These are phyloP conservation scores for Ptilonorhynchus violaceus DNA, from an alignment of 2,113 vertebrate species.

Conservation along the genomic window DNA sequence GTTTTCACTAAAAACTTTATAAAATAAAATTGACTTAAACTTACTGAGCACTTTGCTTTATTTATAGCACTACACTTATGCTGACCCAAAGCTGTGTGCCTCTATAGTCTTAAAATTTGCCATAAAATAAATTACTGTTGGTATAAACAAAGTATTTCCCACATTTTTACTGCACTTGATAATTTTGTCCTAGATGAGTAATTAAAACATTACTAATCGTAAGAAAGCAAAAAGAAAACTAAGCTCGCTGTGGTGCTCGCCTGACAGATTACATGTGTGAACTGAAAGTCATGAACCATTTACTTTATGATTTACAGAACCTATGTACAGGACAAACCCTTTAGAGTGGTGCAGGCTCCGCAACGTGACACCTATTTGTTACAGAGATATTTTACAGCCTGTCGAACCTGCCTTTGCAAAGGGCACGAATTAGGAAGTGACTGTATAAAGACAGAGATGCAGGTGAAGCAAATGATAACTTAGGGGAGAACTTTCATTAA, in stretches of 20 bases:
- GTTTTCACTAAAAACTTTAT: conserved; percentile 48
- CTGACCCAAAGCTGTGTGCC: conserved; percentile 39
- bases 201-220: conserved; percentile 68
- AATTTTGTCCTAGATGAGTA: conserved; percentile 60
- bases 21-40: conserved; percentile 61
- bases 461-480: neutral
- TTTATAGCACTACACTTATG: conserved; percentile 49
- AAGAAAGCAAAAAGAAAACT: conserved; percentile 35
- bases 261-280: conserved; percentile 21
- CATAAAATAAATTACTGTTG: conserved; percentile 71
- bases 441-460: neutral
- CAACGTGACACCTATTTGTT: neutral
- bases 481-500: neutral
- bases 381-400: conserved; percentile 5
- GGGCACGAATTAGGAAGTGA: conserved; percentile 30
- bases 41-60: conserved; percentile 24
- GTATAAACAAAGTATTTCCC: conserved; percentile 57
- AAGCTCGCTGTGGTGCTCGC: neutral
- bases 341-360: neutral
- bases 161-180: conserved; percentile 22
- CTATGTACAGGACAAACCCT: conserved; percentile 28
- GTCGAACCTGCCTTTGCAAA: conserved; percentile 35
- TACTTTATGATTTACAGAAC: neutral
- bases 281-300: neutral
- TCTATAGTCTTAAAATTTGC: conserved; percentile 31